Conservation (phyloP, 2,113 vertebrate species). For the Microcebus griseorufus region DNA sequence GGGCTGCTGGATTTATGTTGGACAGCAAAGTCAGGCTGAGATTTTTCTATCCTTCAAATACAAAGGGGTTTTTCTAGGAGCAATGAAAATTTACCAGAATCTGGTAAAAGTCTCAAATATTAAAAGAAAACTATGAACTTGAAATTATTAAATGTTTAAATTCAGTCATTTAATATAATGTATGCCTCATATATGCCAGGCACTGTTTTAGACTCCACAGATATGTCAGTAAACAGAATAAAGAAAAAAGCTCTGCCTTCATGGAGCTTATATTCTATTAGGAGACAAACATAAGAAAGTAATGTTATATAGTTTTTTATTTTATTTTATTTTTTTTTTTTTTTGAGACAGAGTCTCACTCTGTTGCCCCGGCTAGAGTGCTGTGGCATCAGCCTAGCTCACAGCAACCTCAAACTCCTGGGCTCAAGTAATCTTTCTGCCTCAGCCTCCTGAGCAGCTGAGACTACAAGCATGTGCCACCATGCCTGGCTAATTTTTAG, state of each 20-base stretch:
- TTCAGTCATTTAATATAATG: neutral
- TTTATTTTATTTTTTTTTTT: no score
- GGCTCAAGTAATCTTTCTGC: no score
- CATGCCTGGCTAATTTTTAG: no score
- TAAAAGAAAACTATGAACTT: conserved; percentile 10
- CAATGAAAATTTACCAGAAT: neutral
- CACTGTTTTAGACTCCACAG: neutral
- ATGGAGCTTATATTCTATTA: neutral
- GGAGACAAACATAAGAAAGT: neutral
- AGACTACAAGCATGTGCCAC: no score
- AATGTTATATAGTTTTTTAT: neutral
- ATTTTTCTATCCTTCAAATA: neutral
- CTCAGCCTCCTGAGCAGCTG: no score
- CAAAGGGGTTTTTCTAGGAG: neutral
- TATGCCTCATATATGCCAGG: neutral
- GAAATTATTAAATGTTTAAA: neutral
- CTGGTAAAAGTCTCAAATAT: neutral
- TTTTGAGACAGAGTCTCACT: no score
- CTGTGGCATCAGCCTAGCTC: no score
- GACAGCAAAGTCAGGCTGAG: neutral
- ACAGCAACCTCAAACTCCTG: no score
- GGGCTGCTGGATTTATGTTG: neutral
- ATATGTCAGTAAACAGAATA: neutral
- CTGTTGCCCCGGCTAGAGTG: no score
- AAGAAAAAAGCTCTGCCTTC: neutral